Percentiles rank a stretch among this genome's conserved stretches.
Conservation (phyloP, 2,797 vertebrate genomes). For the Anniella stebbinsi region DNA sequence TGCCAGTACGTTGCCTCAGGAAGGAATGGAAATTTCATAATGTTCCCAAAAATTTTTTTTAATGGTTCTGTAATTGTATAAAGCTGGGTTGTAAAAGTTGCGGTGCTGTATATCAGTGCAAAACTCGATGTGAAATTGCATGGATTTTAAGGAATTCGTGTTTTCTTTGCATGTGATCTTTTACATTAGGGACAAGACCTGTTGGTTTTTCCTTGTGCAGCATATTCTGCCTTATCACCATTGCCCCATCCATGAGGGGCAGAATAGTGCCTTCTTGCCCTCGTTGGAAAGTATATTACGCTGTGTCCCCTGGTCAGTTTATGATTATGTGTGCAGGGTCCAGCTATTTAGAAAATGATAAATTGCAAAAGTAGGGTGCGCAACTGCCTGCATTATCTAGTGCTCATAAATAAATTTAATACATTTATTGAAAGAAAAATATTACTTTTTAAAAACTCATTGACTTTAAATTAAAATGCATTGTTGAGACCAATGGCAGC, state of each 20-base stretch:
- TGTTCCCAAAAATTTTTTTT: neutral
- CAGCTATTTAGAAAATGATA: neutral
- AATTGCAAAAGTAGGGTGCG: neutral
- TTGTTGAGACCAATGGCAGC: neutral
- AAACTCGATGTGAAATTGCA: neutral
- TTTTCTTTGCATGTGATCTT: neutral
- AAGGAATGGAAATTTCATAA: neutral
- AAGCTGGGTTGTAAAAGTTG: neutral
- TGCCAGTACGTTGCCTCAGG: neutral
- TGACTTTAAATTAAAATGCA: neutral
- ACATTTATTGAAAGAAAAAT: neutral
- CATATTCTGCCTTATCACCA: neutral
- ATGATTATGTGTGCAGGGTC: neutral
- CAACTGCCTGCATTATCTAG: neutral
- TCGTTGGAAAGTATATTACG: neutral
- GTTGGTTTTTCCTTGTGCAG: neutral
- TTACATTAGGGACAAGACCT: neutral
- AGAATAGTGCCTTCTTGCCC: neutral
- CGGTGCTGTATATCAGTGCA: neutral
- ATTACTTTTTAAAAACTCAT: neutral
- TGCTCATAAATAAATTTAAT: slow-evolving; percentile 30
- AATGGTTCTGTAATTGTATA: neutral
- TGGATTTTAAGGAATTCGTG: neutral
- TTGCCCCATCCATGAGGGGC: neutral
- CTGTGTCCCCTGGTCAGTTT: neutral